A percentile compares a stretch with the other conserved stretches of the same genome.
Conservation (phyloP, 2,888 invertebrate species). For the Agonopterix subpropinquella region DNA sequence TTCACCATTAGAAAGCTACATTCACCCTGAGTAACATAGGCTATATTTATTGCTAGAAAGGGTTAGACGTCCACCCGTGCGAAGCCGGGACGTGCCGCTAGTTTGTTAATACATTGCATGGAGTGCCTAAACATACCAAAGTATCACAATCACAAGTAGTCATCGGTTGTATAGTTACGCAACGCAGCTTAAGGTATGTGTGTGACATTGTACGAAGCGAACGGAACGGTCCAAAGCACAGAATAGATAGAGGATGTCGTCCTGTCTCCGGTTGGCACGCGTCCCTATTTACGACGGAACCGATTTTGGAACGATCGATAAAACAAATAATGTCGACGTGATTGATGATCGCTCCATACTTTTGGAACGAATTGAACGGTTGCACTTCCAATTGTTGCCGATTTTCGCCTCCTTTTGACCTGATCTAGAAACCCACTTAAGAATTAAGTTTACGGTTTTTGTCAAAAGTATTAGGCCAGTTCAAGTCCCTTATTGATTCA, state of each 20-base stretch:
- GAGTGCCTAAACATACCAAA: no score
- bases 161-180: no score
- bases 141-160: no score
- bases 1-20: no score
- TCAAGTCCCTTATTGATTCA: no score
- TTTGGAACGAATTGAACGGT: constrained; percentile 32
- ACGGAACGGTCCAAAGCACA: constrained; percentile 16
- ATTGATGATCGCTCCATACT: constrained; percentile 46
- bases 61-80: no score
- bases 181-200: neutral
- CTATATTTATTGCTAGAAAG: no score
- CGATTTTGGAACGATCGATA: constrained; percentile 53
- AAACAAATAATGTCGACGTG: constrained; percentile 61
- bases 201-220: constrained; percentile 22
- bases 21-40: no score
- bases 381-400: constrained; percentile 24
- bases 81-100: no score
- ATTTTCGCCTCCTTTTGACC: constrained; percentile 12
- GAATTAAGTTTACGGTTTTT: no score
- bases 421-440: constrained; percentile 15
- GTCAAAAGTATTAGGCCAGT: no score
- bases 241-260: constrained; percentile 24
- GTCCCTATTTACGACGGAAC: constrained; percentile 20
- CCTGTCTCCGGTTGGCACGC: constrained; percentile 51
- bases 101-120: no score